These are phyloP conservation scores for Salvelinus namaycush DNA, from an alignment of 2,113 vertebrate species.

Conservation along the genomic window DNA sequence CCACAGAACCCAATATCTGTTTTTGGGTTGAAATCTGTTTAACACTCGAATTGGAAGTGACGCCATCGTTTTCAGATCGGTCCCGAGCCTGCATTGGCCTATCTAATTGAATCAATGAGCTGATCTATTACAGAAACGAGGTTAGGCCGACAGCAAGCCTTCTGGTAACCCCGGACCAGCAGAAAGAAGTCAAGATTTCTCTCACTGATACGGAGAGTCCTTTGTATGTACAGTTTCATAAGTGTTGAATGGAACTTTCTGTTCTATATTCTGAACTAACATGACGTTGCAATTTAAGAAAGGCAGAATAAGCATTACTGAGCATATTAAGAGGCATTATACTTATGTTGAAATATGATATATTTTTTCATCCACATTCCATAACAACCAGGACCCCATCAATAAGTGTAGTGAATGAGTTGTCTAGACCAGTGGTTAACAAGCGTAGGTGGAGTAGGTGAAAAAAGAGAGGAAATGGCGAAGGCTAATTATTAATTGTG, in stretches of 20 bases:
- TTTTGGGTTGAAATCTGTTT: constrained; percentile 39
- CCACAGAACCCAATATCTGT: constrained; percentile 38
- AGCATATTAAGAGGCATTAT: background rate
- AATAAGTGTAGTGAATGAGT: constrained; percentile 10
- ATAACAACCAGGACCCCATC: background rate
- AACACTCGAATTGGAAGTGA: constrained; percentile 43
- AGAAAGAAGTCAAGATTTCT: constrained; percentile 19
- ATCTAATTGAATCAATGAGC: constrained; percentile 81
- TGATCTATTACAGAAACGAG: constrained; percentile 82
- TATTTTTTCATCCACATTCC: background rate
- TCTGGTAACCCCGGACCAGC: constrained; percentile 57
- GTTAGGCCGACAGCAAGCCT: constrained; percentile 79
- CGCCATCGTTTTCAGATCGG: constrained; percentile 32
- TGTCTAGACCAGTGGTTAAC: constrained; percentile 10
- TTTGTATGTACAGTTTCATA: background rate
- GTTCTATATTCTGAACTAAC: background rate
- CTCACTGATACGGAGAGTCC: background rate
- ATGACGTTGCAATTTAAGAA: background rate
- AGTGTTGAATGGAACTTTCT: background rate
- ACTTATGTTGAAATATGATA: background rate
- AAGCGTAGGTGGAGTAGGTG: constrained; percentile 46
- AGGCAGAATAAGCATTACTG: background rate
- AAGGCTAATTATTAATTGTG: constrained; percentile 56
- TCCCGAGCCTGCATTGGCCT: constrained; percentile 43
- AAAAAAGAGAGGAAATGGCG: constrained; percentile 16